These are phyloP conservation scores for Dusona sp. DNA, from an alignment of 2,888 invertebrate species.

Conservation along the genomic window DNA sequence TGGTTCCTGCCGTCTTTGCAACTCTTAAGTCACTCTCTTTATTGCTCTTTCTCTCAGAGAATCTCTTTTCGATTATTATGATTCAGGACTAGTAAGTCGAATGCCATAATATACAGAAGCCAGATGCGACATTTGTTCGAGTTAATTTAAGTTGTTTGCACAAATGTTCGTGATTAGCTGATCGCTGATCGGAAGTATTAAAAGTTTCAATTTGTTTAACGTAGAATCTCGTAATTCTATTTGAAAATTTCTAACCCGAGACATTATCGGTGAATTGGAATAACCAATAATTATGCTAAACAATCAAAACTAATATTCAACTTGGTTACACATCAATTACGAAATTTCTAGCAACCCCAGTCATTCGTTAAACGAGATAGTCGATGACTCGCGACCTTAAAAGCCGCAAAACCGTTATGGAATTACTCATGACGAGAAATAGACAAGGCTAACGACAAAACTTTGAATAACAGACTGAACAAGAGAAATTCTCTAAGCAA, in stretches of 20 bases:
- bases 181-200: background rate
- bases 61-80: background rate
- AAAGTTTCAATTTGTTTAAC: background rate
- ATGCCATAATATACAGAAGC: background rate
- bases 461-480: slow-evolving; percentile 44
- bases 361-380: background rate
- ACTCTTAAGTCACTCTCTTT: background rate
- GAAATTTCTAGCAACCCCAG: background rate
- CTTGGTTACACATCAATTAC: background rate
- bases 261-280: background rate
- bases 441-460: slow-evolving; percentile 57
- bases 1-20: background rate
- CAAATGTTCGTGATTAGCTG: background rate
- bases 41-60: background rate
- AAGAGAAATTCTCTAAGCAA: slow-evolving; percentile 51
- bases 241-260: too few species aligned
- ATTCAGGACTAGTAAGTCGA: background rate
- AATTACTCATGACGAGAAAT: slow-evolving; percentile 47
- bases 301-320: background rate
- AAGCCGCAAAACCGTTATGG: slow-evolving; percentile 59
- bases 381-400: slow-evolving; percentile 54
- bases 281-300: background rate
- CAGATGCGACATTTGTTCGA: background rate
- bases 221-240: too few species aligned
- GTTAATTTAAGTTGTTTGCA: background rate